Percentiles rank a stretch among this genome's conserved stretches.
phyloP scores from a whole-genome alignment of 2,888 invertebrate species.

The Opisthograptis luteolata region DNA sequence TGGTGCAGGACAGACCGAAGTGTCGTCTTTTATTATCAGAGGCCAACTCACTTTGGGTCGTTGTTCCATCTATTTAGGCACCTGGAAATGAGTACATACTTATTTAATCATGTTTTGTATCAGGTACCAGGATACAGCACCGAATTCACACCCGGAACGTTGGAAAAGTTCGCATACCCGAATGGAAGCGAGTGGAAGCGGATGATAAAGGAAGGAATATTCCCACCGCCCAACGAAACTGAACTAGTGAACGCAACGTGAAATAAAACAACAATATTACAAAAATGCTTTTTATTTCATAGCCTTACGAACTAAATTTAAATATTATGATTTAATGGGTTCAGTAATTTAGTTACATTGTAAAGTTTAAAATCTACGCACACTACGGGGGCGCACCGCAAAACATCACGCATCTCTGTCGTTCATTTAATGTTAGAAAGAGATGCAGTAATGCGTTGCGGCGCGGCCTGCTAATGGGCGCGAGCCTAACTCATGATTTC shows the following conservation, averaged over 20 bases:
- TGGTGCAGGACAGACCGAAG: too few relatives aligned
- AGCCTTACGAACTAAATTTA: conserved; percentile 10
- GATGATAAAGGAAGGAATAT: conserved; percentile 85
- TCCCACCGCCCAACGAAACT: conserved; percentile 75
- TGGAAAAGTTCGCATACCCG: conserved; percentile 90
- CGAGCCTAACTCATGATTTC: too few relatives aligned
- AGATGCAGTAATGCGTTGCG: too few relatives aligned
- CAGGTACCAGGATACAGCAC: conserved; percentile 92
- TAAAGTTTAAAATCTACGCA: neutral
- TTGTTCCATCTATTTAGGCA: too few relatives aligned
- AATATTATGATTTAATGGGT: conserved; percentile 3
- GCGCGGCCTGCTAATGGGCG: too few relatives aligned
- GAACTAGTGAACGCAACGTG: neutral
- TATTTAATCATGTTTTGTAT: conserved; percentile 43
- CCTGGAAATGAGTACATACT: neutral
- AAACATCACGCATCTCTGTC: too few relatives aligned
- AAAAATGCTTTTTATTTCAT: conserved; percentile 15
- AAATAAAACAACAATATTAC: conserved; percentile 25
- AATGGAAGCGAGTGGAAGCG: conserved; percentile 90
- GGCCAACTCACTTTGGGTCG: too few relatives aligned
- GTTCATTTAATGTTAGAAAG: too few relatives aligned
- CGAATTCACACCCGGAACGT: conserved; percentile 87
- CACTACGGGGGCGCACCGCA: too few relatives aligned
- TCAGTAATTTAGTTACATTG: too few relatives aligned
- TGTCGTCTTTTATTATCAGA: too few relatives aligned